Evolutionary conservation across 1,140 invertebrate species (phyloP).

Genomic region (Bombyx mandarina): DNA sequence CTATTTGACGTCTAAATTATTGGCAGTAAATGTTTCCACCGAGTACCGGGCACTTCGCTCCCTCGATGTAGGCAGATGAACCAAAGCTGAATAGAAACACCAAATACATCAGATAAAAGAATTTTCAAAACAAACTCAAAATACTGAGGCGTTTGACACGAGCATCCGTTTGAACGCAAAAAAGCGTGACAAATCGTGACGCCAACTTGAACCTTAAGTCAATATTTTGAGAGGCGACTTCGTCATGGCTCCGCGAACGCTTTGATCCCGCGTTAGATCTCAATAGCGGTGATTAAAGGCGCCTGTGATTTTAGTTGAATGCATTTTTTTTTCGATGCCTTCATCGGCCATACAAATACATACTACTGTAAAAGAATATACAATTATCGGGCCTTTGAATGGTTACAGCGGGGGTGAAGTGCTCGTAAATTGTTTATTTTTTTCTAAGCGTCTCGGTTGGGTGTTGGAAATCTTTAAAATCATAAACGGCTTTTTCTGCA

Average conservation of each 20-base stretch:
- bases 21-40: conserved; percentile 49
- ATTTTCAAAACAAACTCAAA: conserved; percentile 72
- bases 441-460: conserved; percentile 26
- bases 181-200: conserved; percentile 51
- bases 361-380: conserved; percentile 71
- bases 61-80: conserved; percentile 43
- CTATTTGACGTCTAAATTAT: conserved; percentile 70
- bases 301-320: conserved; percentile 69
- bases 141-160: conserved; percentile 70
- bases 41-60: conserved; percentile 52
- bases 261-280: conserved; percentile 69
- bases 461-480: conserved; percentile 61
- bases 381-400: conserved; percentile 69
- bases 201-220: conserved; percentile 49
- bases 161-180: conserved; percentile 65
- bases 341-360: conserved; percentile 60
- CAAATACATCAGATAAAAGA: conserved; percentile 70
- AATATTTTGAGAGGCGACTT: conserved; percentile 55
- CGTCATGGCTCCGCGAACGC: conserved; percentile 41
- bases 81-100: conserved; percentile 49
- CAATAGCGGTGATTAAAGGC: conserved; percentile 70
- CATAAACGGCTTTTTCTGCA: conserved; percentile 45
- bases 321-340: conserved; percentile 58
- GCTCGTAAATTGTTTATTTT: conserved; percentile 68
- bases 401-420: conserved; percentile 68